Evolutionary conservation across 2,113 vertebrate species (phyloP).

Genomic region (Osmerus eperlanus): DNA sequence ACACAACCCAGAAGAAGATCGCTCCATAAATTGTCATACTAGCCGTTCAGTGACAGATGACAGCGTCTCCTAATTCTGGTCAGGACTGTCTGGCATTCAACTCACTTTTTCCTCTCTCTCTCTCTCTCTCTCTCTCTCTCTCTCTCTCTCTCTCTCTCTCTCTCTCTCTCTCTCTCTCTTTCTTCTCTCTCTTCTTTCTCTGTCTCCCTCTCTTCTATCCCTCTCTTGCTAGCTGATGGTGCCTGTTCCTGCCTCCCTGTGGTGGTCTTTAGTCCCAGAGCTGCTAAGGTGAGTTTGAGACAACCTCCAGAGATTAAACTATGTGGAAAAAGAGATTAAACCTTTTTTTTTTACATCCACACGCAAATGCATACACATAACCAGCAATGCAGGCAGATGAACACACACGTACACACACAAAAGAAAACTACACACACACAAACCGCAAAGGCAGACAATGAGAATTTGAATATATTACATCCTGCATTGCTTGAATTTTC

Average conservation of each 20-base stretch:
- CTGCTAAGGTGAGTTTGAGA: slow-evolving; percentile 53
- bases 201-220: slow-evolving; percentile 6
- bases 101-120: neutral
- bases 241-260: neutral
- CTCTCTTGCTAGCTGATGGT: slow-evolving; percentile 36
- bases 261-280: neutral
- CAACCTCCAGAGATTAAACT: slow-evolving; percentile 57
- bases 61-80: slow-evolving; percentile 29
- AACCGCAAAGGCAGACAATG: too few relatives aligned
- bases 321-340: slow-evolving; percentile 63
- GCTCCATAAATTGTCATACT: slow-evolving; percentile 27
- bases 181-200: neutral
- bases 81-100: slow-evolving; percentile 45
- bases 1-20: slow-evolving; percentile 23
- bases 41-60: slow-evolving; percentile 38
- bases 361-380: neutral
- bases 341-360: slow-evolving; percentile 45
- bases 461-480: too few relatives aligned
- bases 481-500: too few relatives aligned
- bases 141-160: slow-evolving; percentile 33
- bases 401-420: neutral
- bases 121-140: slow-evolving; percentile 14
- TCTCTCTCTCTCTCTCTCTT: slow-evolving; percentile 14
- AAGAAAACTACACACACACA: slow-evolving; percentile 24
- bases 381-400: neutral